These are phyloP conservation scores for Agrotis puta DNA, from an alignment of 2,888 invertebrate species.

Conservation along the genomic window DNA sequence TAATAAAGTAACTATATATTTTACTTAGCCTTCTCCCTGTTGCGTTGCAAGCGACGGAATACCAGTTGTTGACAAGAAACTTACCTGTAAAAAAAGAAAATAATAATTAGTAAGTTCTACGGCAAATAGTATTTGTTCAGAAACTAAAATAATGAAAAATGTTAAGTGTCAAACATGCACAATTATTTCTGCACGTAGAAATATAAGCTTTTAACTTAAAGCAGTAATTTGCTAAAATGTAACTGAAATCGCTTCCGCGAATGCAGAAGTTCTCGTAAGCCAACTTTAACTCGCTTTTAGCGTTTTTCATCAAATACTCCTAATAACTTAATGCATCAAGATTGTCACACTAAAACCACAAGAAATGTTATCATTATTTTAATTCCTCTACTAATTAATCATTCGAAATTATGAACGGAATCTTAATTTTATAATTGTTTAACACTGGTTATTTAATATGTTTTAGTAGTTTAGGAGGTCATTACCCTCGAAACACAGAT, in stretches of 20 bases:
- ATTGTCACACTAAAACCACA: constrained; percentile 30
- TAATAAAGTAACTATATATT: background rate
- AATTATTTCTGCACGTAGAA: background rate
- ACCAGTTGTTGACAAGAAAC: background rate
- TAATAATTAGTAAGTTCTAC: background rate
- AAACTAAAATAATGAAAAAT: background rate
- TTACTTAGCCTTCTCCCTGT: constrained; percentile 13
- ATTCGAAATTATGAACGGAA: constrained; percentile 10
- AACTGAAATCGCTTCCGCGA: background rate
- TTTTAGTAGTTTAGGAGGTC: constrained; percentile 28
- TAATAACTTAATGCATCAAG: constrained; percentile 23
- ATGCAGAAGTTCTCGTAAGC: background rate
- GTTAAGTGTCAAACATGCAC: too few relatives aligned
- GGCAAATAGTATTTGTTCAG: background rate
- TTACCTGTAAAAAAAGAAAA: constrained; percentile 50
- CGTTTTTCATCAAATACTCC: too few relatives aligned
- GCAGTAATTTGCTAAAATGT: background rate
- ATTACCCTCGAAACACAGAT: constrained; percentile 50
- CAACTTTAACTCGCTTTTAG: background rate
- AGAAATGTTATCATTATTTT: constrained; percentile 13
- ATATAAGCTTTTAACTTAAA: too few relatives aligned
- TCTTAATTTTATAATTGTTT: constrained; percentile 11
- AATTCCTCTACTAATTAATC: constrained; percentile 16
- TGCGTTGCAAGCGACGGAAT: background rate
- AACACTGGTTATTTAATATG: constrained; percentile 21